Evolutionary conservation across 2,888 invertebrate genomes (phyloP), one percentile per base, ranked within the genome.

Genomic region (Dolichopus griseipennis): DNA sequence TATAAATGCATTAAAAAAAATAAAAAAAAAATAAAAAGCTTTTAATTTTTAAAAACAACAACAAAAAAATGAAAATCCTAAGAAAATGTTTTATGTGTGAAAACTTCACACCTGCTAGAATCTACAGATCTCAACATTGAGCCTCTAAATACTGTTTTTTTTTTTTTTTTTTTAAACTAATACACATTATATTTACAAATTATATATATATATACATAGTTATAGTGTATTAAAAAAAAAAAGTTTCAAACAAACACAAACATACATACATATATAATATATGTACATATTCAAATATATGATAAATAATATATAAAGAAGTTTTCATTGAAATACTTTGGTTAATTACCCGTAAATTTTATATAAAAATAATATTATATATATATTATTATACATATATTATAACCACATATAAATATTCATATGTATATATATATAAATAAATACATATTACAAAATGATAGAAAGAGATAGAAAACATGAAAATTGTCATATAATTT

Each of bases 321-420:
- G 15, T 52, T 52, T 52, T 52, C 52, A 52, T 52, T 52, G 52
- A 52, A 52, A 52, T 52, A 18, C 52, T 52, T 52, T 52, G n/a
- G 52, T 52, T 52, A 52, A 52, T 52, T 52, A 52, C 52, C 18
- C 52, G 52, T 52, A 52, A 52, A 52, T 18, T 52, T 52, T 12
- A 18, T 18, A 52, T 52, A 52, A 52, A 52, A 52, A 52, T 18
- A 52, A 52, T 12, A 41, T 41, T 9, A 41, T 15, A 7, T 41
- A n/a, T n/a, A n/a, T n/a, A n/a, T n/a, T n/a, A 41, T 41, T 41
- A 12, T 41, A 41, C 41, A 41, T 18, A 52, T 18, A 52, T n/a
- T 18, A 52, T 18, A 1, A 52, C n/a, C 9, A n/a, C n/a, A 41
- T 41, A 41, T 41, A 41, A 41, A 41, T n/a, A n/a, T n/a, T n/a